Percentiles rank a stretch among this genome's conserved stretches.
Evolutionary conservation across 2,888 invertebrate species (phyloP).

Genomic region (Thyatira batis): DNA sequence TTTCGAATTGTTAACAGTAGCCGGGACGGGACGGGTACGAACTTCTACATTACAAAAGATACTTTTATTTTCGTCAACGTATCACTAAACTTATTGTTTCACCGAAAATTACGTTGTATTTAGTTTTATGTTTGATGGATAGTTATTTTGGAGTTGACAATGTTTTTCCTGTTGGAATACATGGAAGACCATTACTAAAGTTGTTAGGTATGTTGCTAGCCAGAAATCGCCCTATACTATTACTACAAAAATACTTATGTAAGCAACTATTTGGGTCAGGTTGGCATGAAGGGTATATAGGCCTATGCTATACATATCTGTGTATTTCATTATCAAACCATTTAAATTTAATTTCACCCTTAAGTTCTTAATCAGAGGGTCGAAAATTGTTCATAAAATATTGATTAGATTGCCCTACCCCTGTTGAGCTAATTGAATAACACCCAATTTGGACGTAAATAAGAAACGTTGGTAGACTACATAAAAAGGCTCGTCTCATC

Average conservation of each 20-base stretch:
- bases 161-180: too few species aligned
- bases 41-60: slow-evolving; percentile 1
- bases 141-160: too few species aligned
- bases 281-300: too few species aligned
- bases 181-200: too few species aligned
- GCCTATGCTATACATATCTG: too few species aligned
- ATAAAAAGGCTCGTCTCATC: not conserved
- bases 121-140: not conserved
- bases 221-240: too few species aligned
- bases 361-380: not conserved
- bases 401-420: not conserved
- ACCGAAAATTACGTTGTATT: not conserved
- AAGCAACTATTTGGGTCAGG: too few species aligned
- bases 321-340: not conserved
- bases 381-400: not conserved
- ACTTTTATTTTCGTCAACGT: not conserved
- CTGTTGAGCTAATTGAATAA: not conserved
- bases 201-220: too few species aligned
- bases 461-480: not conserved
- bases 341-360: not conserved
- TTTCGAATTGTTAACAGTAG: not conserved
- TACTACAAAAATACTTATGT: too few species aligned
- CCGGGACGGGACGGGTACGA: not conserved
- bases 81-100: not conserved
- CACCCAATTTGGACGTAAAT: not conserved